Percentiles rank a stretch among this genome's conserved stretches.
Conservation (phyloP, 2,888 invertebrate genomes). For the Linnaemya vulpina region DNA sequence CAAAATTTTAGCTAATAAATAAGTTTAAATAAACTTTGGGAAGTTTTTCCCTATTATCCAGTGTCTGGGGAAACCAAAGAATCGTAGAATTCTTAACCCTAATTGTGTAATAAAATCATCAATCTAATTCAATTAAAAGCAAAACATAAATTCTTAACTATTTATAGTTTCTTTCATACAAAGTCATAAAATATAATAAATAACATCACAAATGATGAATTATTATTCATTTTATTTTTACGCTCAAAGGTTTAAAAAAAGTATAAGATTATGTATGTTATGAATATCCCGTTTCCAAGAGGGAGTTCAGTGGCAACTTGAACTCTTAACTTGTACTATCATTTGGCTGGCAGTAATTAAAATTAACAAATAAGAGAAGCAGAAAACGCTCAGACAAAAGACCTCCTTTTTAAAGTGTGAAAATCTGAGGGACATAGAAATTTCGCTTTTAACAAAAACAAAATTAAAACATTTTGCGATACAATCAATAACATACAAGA, state of each 20-base stretch:
- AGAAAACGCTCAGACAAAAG: background rate
- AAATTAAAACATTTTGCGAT: constrained; percentile 25
- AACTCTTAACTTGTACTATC: constrained; percentile 66
- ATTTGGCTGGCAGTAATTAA: constrained; percentile 21
- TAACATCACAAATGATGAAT: constrained; percentile 62
- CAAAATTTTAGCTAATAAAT: too few species aligned
- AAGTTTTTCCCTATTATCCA: too few species aligned
- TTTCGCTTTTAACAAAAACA: constrained; percentile 37
- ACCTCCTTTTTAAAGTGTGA: constrained; percentile 9
- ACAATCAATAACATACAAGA: constrained; percentile 12
- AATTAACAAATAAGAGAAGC: constrained; percentile 38
- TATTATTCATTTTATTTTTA: constrained; percentile 50
- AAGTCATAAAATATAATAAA: constrained; percentile 67
- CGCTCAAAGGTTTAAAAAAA: constrained; percentile 45
- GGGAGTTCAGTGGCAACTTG: constrained; percentile 65
- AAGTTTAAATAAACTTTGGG: too few species aligned
- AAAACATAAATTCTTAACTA: constrained; percentile 50
- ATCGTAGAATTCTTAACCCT: too few species aligned
- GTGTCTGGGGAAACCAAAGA: too few species aligned
- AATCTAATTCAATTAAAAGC: constrained; percentile 63
- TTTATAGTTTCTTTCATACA: constrained; percentile 64
- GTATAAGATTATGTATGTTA: constrained; percentile 45
- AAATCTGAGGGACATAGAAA: background rate
- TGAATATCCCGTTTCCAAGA: constrained; percentile 46
- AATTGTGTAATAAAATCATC: constrained; percentile 12